Conservation (phyloP, 2,797 vertebrate species). For the Rhadinocentrus ornatus region DNA sequence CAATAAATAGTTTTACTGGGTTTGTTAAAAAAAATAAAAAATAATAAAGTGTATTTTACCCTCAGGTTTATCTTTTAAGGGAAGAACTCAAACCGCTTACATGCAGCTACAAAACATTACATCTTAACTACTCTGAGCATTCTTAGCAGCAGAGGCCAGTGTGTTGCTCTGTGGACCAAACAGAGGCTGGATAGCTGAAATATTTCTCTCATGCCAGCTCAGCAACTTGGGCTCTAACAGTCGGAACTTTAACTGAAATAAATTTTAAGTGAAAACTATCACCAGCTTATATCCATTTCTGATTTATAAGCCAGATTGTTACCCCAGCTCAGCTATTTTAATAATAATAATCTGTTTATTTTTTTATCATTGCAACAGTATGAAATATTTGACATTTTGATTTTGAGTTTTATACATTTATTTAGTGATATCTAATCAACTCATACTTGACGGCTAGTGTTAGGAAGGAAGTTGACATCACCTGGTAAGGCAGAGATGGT, state of each 20-base stretch:
- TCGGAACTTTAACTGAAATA: conserved; percentile 1
- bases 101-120: conserved; percentile 20
- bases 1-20: not conserved
- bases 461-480: not conserved
- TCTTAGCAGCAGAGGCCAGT: conserved; percentile 22
- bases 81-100: not conserved
- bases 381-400: not conserved
- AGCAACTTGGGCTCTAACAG: conserved; percentile 28
- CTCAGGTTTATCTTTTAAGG: not conserved
- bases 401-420: not conserved
- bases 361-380: not conserved
- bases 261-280: conserved; percentile 20
- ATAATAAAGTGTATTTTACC: not conserved
- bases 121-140: conserved; percentile 28
- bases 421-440: not conserved
- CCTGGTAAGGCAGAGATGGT: too few species aligned
- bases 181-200: conserved; percentile 68
- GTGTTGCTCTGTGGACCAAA: conserved; percentile 32
- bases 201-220: conserved; percentile 52
- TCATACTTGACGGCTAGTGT: not conserved
- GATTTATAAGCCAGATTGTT: conserved; percentile 3
- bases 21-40: conserved; percentile 10
- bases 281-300: not conserved
- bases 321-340: not conserved
- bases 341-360: too few species aligned